Base-by-base conservation (phyloP, 2,888 invertebrate species). In the Xestia rhomboidea region DNA sequence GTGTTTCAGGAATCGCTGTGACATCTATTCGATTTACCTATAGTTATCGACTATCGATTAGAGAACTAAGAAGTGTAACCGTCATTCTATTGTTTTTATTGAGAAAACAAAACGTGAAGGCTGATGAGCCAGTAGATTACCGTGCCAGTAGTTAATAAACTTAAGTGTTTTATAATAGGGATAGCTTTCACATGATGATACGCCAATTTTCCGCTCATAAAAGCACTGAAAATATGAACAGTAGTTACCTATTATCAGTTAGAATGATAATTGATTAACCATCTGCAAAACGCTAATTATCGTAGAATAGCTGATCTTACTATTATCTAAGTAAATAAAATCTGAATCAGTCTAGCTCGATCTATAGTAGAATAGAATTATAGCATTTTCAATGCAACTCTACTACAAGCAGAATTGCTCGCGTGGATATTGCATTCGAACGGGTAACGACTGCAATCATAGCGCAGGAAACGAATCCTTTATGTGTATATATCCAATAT, bases 1-100 rank as follows among this genome's bases (percentile, higher is more conserved):
- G 84, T 82, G 84, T 83, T 83, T 83, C 66, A 41, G 15, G 70
- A 70, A 67, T 68, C 68, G 34, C 24, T 64, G 63, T 81, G 64
- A 74, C 57, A 66, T 54, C 62, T 60, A 68, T 78, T 34, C 24
- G 70, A 66, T 67, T 30, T 34, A 41, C 30, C 15, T 68, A 49
- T 24, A 30, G n/a, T 15, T 57, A 66, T n/a, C 8, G 18, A 7
- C 8, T 54, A 68, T 62, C 30, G 24, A 38, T 38, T 68, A 15
- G 60, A 44, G 38, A 73, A 41, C 6, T 13, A 34, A 44, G 18
- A 4, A 21, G 11, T 64, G 27, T 34, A 30, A 49, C 34, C 6
- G 15, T 54, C 5, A 57, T 21, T 21, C 21, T 46, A 15, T 63
- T 57, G 8, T 46, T 34, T 69, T 57, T 68, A 34, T 34, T 66